Evolutionary conservation across 2,797 vertebrate genomes (phyloP).

Genomic region (Xerus rutilus): DNA sequence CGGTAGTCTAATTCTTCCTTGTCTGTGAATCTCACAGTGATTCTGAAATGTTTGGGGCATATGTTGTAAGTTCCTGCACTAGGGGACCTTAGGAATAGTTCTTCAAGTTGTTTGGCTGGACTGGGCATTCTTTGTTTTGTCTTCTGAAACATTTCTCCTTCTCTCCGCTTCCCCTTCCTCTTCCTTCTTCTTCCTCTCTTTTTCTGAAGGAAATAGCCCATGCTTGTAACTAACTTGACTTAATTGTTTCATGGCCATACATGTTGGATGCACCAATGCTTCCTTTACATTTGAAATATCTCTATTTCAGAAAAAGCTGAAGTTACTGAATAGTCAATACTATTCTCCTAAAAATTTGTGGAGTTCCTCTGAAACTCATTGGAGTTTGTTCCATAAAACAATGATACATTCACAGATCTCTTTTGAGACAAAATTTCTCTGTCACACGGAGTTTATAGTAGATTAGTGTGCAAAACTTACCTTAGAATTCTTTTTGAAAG

Average conservation of each 20-base stretch:
- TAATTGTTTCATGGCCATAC: neutral
- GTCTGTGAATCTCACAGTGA: neutral
- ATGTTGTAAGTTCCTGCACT: neutral
- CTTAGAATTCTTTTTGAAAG: neutral
- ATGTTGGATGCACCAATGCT: neutral
- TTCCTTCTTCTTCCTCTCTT: neutral
- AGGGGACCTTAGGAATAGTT: neutral
- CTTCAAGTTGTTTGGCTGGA: neutral
- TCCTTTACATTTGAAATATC: neutral
- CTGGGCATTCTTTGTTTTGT: neutral
- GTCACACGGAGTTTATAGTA: neutral
- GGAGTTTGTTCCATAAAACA: neutral
- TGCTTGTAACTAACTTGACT: no score
- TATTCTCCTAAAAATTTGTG: neutral
- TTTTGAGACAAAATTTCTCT: neutral
- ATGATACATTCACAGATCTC: accelerated
- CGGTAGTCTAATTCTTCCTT: neutral
- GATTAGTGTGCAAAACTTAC: neutral
- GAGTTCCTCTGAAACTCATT: neutral
- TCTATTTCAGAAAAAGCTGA: neutral
- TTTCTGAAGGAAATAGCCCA: neutral
- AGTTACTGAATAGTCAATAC: neutral
- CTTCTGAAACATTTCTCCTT: neutral
- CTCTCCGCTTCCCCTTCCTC: no score
- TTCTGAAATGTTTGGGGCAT: neutral